Evolutionary conservation across 2,797 vertebrate genomes (phyloP), one percentile per base, ranked within the genome.

Genomic region (Molossus molossus): DNA sequence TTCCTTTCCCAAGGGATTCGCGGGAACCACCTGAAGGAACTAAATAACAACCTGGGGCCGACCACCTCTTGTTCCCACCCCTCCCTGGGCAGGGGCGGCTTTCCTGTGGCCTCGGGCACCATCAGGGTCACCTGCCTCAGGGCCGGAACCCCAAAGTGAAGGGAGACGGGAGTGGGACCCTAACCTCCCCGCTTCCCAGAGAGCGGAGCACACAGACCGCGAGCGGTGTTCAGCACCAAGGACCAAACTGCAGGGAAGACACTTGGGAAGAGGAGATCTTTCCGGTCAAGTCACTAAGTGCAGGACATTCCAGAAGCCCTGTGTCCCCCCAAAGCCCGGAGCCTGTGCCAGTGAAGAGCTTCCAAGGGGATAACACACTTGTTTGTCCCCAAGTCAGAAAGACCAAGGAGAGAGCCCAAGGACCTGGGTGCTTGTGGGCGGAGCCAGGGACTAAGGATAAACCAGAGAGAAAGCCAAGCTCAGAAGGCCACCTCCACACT

Each of bases 301-400:
- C 29, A 17, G 9, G 45, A 9, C 4, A 4, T 15, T 48, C 81
- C 45, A 3, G 60, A 6, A 29, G 53, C n/a, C 60, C 75, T 15
- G 6, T 0, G 0, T 5, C 11, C 18, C 3, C 20, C 53, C 65
- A 40, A 18, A 75, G 9, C 23, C 4, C 18, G 10, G 20, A 0
- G 11, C 17, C 25, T 15, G 14, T 3, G 25, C 12, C 1, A n/a
- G 13, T 25, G 1, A 25, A 17, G 65, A 2, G 70, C 27, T 40
- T 55, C 80, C 25, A 25, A 5, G 27, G 33, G 37, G 65, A 9
- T 5, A 12, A n/a, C 15, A 14, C 55, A 3, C 37, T 25, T 5
- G 18, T 45, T 12, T 10, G 27, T 45, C 37, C 33, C 60, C 10
- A 25, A 12, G 3, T 18, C 37, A 6, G 33, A 40, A 64, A 84